Evolutionary conservation across 2,888 invertebrate genomes (phyloP).

Genomic region (Epsilonema sp.): DNA sequence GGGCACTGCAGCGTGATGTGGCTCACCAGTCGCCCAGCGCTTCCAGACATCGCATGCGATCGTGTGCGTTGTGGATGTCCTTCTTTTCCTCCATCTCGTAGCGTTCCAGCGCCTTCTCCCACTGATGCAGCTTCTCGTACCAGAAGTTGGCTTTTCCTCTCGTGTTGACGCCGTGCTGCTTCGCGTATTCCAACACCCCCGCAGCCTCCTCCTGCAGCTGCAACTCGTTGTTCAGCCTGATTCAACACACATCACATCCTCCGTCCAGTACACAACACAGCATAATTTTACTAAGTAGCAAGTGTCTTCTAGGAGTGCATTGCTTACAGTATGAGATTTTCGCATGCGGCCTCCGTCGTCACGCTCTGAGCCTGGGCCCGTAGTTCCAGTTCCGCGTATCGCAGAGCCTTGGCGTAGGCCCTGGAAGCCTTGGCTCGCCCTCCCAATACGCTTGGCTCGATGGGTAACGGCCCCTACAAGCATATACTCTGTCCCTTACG

Average conservation of each 20-base stretch:
- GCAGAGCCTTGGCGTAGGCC: slow-evolving; percentile 58
- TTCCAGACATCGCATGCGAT: slow-evolving; percentile 85
- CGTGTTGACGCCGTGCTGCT: slow-evolving; percentile 14
- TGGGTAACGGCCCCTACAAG: slow-evolving; percentile 72
- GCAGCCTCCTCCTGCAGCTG: slow-evolving; percentile 96
- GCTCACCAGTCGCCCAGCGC: slow-evolving; percentile 93
- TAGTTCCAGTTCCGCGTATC: too few species aligned
- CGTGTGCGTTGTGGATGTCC: slow-evolving; percentile 62
- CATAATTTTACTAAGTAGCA: too few species aligned
- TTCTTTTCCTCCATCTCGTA: slow-evolving; percentile 59
- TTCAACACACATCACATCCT: too few species aligned
- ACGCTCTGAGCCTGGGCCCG: too few species aligned
- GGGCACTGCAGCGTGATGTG: slow-evolving; percentile 11
- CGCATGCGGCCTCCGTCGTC: too few species aligned
- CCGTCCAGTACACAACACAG: too few species aligned
- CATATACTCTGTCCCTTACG: too few species aligned
- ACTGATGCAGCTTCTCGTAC: slow-evolving; percentile 97
- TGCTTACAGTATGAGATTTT: too few species aligned
- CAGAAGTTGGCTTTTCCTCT: slow-evolving; percentile 44
- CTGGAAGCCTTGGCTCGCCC: slow-evolving; percentile 84
- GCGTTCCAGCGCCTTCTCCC: slow-evolving; percentile 79
- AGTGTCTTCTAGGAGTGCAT: too few species aligned
- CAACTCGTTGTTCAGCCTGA: slow-evolving; percentile 80
- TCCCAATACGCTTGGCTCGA: slow-evolving; percentile 65
- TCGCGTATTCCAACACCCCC: slow-evolving; percentile 61